Conservation (phyloP, 2,797 vertebrate genomes). For the Kryptolebias ocellatus region DNA sequence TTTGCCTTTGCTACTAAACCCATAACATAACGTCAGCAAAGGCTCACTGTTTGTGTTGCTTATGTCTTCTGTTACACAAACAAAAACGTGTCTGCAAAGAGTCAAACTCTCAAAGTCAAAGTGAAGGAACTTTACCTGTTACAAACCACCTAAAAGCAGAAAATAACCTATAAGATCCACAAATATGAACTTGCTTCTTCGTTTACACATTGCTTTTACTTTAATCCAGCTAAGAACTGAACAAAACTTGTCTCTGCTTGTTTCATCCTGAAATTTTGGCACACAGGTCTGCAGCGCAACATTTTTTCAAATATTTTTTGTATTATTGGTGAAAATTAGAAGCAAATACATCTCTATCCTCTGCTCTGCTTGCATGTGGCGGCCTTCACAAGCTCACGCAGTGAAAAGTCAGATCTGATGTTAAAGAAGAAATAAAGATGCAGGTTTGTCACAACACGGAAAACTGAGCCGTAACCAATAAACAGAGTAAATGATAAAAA, state of each 20-base stretch:
- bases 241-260: conserved; percentile 15
- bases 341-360: background rate
- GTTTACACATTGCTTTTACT: background rate
- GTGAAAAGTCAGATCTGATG: background rate
- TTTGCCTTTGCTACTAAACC: no score
- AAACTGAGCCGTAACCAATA: no score
- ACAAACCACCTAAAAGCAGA: conserved; percentile 2
- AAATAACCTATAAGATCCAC: conserved; percentile 8
- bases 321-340: background rate
- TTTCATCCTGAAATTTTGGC: background rate
- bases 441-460: no score
- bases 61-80: no score
- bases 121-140: background rate
- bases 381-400: background rate
- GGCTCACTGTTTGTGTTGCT: background rate
- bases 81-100: background rate
- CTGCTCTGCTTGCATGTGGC: background rate
- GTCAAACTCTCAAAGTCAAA: background rate
- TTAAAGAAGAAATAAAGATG: background rate
- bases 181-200: conserved; percentile 15
- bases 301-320: background rate
- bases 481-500: no score
- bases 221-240: background rate
- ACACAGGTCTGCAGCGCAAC: background rate
- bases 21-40: background rate